A percentile compares a stretch with the other conserved stretches of the same genome.
These are phyloP conservation scores for Grapholita molesta DNA, from an alignment of 1,140 invertebrate genomes.

Conservation along the genomic window DNA sequence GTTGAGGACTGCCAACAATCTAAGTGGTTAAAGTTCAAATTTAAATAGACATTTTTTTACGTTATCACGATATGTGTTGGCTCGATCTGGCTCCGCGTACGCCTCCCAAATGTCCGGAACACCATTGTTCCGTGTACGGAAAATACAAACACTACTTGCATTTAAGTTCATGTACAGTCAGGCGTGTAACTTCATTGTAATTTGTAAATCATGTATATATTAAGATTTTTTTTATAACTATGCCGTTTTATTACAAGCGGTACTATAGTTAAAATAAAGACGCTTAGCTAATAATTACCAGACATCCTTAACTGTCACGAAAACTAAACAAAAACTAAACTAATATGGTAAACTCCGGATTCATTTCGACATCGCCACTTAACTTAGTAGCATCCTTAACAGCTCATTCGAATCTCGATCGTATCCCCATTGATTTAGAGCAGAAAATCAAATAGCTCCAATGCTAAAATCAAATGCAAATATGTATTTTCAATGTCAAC, in stretches of 20 bases:
- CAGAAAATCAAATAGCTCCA: background rate
- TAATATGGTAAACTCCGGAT: slow-evolving; percentile 1
- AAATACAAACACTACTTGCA: too few relatives aligned
- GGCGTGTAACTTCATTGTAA: too few relatives aligned
- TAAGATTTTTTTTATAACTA: too few relatives aligned
- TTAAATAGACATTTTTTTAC: too few relatives aligned
- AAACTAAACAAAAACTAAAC: slow-evolving; percentile 12
- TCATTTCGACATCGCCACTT: background rate
- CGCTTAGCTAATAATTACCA: background rate
- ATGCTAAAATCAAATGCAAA: slow-evolving; percentile 3
- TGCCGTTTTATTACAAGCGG: background rate
- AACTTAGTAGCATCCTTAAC: background rate
- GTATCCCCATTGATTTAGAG: background rate
- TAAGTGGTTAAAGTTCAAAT: too few relatives aligned
- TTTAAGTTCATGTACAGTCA: too few relatives aligned
- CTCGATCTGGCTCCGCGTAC: too few relatives aligned
- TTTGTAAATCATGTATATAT: too few relatives aligned
- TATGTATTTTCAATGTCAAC: slow-evolving; percentile 11
- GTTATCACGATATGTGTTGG: too few relatives aligned
- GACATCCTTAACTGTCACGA: background rate
- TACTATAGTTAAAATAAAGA: background rate
- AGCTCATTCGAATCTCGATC: background rate
- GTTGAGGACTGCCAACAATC: too few relatives aligned
- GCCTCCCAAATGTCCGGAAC: too few relatives aligned
- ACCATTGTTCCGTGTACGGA: too few relatives aligned